Evolutionary conservation across 1,140 invertebrate species (phyloP), one percentile per base, ranked within the genome.

Genomic region (Dermatophagoides farinae): DNA sequence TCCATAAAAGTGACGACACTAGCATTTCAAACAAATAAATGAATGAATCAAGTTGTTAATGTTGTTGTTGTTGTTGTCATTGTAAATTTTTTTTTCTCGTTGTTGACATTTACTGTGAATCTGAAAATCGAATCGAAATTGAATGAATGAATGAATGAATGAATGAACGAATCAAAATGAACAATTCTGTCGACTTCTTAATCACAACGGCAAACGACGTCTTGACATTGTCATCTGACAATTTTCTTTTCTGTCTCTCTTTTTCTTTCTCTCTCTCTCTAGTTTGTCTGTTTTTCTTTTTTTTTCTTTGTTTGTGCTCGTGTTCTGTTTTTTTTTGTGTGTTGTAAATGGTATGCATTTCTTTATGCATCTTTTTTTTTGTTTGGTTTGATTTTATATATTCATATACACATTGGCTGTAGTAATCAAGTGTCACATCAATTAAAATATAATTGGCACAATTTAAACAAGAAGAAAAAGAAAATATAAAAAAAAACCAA

Each of bases 381-480:
- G n/a, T n/a, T n/a, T n/a, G n/a, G n/a, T n/a, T n/a, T n/a, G n/a
- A n/a, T n/a, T n/a, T n/a, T n/a, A n/a, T n/a, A n/a, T n/a, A n/a
- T n/a, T n/a, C n/a, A n/a, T n/a, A n/a, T n/a, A n/a, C n/a, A n/a
- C n/a, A n/a, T n/a, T n/a, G n/a, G n/a, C n/a, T n/a, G n/a, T n/a
- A 31, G 31, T 4, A 31, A 18, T 14, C 23, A 40, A 41, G 25
- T 55, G 53, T 55, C 53, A 55, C 53, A 55, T 55, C 53, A 55
- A 55, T 55, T 55, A 55, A 55, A 55, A 31, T 55, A 55, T 55
- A 55, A 55, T 55, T 55, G 39, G 39, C 53, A 43, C 12, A 43
- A 20, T 38, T 38, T 55, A 55, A 8, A 31, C 31, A 31, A 31
- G 2, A 4, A 4, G 31, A 31, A 31, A 4, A 31, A 31, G n/a